A percentile compares a stretch with the other conserved stretches of the same genome.
These are phyloP conservation scores for Drosophila fulvimacula DNA, from an alignment of 2,888 invertebrate species.

Conservation along the genomic window DNA sequence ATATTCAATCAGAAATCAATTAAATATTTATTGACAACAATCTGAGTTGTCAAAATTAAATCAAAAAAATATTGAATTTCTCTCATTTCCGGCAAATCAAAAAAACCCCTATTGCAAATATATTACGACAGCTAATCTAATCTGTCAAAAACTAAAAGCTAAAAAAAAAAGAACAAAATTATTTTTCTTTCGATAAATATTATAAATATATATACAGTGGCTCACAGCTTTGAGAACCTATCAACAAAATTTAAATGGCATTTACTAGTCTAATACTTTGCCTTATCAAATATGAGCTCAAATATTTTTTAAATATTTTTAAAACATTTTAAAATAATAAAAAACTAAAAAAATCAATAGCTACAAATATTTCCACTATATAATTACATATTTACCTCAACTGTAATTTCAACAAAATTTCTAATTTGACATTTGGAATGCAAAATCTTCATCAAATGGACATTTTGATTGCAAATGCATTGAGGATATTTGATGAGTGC, in stretches of 20 bases:
- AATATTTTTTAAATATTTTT: no score
- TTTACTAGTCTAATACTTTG: no score
- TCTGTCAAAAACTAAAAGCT: neutral
- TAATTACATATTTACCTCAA: neutral
- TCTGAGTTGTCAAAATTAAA: constrained; percentile 18
- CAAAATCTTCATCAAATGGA: neutral
- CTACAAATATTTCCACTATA: no score
- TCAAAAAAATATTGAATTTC: constrained; percentile 44
- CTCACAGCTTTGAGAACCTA: no score
- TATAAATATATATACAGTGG: neutral
- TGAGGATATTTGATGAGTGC: constrained; percentile 40
- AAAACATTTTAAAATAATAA: no score
- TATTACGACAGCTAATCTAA: constrained; percentile 3
- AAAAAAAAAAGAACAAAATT: neutral
- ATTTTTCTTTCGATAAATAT: neutral
- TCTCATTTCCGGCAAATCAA: constrained; percentile 1
- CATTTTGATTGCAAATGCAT: constrained; percentile 1
- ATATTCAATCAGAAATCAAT: constrained; percentile 54
- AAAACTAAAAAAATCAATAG: no score
- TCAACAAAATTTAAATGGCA: no score
- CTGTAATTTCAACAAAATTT: neutral
- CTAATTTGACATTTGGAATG: neutral
- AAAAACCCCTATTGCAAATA: constrained; percentile 2
- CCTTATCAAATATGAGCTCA: no score
- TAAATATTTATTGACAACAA: constrained; percentile 64